Percentiles rank a stretch among this genome's conserved stretches.
These are phyloP conservation scores for Sinotaia quadrata DNA, from an alignment of 2,888 invertebrate genomes.

Conservation along the genomic window DNA sequence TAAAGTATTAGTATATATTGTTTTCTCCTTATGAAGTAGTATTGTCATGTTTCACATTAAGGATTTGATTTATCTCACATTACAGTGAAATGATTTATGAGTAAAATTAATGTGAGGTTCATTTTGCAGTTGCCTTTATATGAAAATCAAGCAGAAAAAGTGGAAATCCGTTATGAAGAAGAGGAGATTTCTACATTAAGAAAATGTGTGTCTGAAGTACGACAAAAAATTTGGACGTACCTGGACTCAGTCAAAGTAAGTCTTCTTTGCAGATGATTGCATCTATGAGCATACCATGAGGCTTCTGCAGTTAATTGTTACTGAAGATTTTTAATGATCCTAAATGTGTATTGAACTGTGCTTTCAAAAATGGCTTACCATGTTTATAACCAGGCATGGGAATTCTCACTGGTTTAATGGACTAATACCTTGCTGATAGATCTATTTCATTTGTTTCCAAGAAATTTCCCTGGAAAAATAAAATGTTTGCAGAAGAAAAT, in stretches of 20 bases:
- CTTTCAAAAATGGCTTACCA: too few relatives aligned
- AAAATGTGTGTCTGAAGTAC: slow-evolving; percentile 36
- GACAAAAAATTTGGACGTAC: slow-evolving; percentile 39
- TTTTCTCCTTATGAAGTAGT: background rate
- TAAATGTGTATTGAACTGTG: too few relatives aligned
- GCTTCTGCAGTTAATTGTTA: background rate
- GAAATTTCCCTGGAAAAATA: too few relatives aligned
- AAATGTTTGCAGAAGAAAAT: too few relatives aligned
- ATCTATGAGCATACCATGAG: background rate
- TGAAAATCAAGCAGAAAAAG: slow-evolving; percentile 37
- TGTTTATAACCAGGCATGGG: too few relatives aligned
- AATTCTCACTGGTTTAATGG: too few relatives aligned
- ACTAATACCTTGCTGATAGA: too few relatives aligned
- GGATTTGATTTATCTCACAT: too few relatives aligned
- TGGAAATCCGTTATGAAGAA: slow-evolving; percentile 28
- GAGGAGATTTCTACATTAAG: slow-evolving; percentile 38
- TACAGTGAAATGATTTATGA: too few relatives aligned
- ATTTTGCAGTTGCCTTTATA: slow-evolving; percentile 49
- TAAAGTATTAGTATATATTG: background rate
- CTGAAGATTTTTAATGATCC: too few relatives aligned
- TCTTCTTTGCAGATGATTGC: background rate
- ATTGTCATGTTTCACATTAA: background rate
- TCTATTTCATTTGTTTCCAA: too few relatives aligned
- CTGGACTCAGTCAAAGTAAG: slow-evolving; percentile 44
- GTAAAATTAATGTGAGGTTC: background rate